Evolutionary conservation across 2,797 vertebrate genomes (phyloP).

Genomic region (Scolopax bukidnonensis): DNA sequence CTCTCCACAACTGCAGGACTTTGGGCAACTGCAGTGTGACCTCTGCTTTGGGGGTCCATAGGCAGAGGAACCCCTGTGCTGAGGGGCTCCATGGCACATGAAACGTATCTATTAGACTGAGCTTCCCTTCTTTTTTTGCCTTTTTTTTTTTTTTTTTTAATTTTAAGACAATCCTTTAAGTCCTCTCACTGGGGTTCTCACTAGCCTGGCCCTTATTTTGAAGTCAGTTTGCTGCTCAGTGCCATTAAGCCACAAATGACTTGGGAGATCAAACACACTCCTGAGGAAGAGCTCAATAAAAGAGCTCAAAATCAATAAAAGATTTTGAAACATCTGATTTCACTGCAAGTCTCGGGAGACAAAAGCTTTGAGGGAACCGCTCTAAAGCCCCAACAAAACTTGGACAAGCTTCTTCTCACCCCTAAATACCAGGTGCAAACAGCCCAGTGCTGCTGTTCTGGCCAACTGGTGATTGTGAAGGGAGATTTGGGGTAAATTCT

Average conservation of each 20-base stretch:
- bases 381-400: not conserved
- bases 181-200: not conserved
- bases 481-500: not conserved
- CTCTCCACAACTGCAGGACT: not conserved
- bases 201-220: not conserved
- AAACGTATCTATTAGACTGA: not conserved
- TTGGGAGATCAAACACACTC: not conserved
- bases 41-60: fast-evolving
- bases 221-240: not conserved
- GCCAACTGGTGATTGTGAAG: not conserved
- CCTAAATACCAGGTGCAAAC: not conserved
- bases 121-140: not conserved
- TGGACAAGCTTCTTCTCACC: not conserved
- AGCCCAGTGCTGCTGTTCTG: not conserved
- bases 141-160: too few relatives aligned
- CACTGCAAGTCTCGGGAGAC: not conserved
- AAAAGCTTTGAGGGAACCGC: not conserved
- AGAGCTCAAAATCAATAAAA: not conserved
- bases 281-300: slow-evolving; percentile 7
- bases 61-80: not conserved
- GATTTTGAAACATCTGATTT: slow-evolving; percentile 36
- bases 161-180: not conserved
- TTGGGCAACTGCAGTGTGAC: not conserved
- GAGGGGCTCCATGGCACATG: not conserved
- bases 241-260: not conserved